These are phyloP conservation scores for Adelognathus sp. DNA, from an alignment of 2,888 invertebrate species.

Conservation along the genomic window DNA sequence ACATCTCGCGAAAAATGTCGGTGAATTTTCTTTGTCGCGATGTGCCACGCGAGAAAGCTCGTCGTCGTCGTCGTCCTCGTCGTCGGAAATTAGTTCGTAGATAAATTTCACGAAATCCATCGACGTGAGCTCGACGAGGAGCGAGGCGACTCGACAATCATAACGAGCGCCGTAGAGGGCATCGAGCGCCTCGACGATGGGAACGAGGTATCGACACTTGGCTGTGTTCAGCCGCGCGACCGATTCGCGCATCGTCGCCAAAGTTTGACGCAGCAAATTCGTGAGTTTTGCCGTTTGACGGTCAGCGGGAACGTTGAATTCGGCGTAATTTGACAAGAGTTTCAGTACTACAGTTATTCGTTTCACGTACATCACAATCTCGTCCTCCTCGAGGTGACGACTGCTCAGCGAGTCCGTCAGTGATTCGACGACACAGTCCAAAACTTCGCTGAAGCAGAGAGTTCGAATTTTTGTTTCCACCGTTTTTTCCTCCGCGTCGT, in stretches of 20 bases:
- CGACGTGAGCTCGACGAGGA: slow-evolving; percentile 64
- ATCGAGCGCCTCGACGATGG: slow-evolving; percentile 61
- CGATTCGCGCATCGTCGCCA: background rate
- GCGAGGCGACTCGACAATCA: slow-evolving; percentile 59
- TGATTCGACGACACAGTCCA: slow-evolving; percentile 57
- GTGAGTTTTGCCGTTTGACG: background rate
- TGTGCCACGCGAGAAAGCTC: slow-evolving; percentile 15
- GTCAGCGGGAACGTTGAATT: slow-evolving; percentile 61
- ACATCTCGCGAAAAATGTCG: background rate
- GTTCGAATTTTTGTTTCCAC: slow-evolving; percentile 41
- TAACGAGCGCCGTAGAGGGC: slow-evolving; percentile 66
- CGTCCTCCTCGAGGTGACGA: slow-evolving; percentile 39
- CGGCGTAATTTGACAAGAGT: slow-evolving; percentile 68
- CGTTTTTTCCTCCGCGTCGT: slow-evolving; percentile 41
- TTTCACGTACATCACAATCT: slow-evolving; percentile 61
- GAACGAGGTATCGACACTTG: slow-evolving; percentile 35
- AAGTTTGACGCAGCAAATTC: background rate
- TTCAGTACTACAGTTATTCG: slow-evolving; percentile 68
- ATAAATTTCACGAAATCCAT: slow-evolving; percentile 60
- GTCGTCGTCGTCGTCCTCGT: slow-evolving; percentile 50
- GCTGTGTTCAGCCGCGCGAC: background rate
- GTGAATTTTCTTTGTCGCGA: background rate
- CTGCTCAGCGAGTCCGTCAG: slow-evolving; percentile 60
- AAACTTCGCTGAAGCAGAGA: slow-evolving; percentile 53
- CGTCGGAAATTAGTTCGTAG: slow-evolving; percentile 63